Evolutionary conservation across 2,888 invertebrate genomes (phyloP).

Genomic region (Drosophila mimetica): DNA sequence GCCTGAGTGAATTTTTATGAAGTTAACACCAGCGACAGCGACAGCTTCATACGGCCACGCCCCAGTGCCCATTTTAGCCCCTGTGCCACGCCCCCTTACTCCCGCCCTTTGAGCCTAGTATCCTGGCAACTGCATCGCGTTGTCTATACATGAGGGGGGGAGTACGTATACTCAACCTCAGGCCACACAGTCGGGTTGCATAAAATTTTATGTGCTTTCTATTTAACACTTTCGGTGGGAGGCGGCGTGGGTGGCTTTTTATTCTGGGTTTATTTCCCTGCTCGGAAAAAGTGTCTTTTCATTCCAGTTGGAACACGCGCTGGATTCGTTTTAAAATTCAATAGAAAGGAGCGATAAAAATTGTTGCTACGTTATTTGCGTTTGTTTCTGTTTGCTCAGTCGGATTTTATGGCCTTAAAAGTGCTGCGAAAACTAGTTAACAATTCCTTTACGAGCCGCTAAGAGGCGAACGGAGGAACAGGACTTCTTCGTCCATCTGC

Average conservation of each 20-base stretch:
- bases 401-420: conserved; percentile 58
- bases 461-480: conserved; percentile 26
- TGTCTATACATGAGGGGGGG: neutral
- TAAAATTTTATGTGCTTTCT: conserved; percentile 73
- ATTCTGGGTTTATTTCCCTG: conserved; percentile 6
- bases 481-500: conserved; percentile 18
- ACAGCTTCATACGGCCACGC: conserved; percentile 1
- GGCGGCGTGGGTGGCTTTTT: neutral
- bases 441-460: conserved; percentile 52
- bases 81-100: neutral
- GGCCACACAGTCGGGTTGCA: conserved; percentile 35
- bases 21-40: conserved; percentile 26
- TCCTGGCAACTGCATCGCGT: conserved; percentile 32
- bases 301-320: conserved; percentile 50
- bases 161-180: conserved; percentile 7
- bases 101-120: conserved; percentile 33
- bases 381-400: conserved; percentile 19
- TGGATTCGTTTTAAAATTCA: conserved; percentile 65
- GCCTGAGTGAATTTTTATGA: conserved; percentile 75
- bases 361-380: conserved; percentile 51
- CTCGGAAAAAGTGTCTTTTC: conserved; percentile 47
- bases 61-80: conserved; percentile 4
- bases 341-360: conserved; percentile 67
- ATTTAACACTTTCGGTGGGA: conserved; percentile 61
- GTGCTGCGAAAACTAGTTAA: conserved; percentile 58